Evolutionary conservation across 2,888 invertebrate species (phyloP), one percentile per base, ranked within the genome.

Genomic region (Griposia aprilina): DNA sequence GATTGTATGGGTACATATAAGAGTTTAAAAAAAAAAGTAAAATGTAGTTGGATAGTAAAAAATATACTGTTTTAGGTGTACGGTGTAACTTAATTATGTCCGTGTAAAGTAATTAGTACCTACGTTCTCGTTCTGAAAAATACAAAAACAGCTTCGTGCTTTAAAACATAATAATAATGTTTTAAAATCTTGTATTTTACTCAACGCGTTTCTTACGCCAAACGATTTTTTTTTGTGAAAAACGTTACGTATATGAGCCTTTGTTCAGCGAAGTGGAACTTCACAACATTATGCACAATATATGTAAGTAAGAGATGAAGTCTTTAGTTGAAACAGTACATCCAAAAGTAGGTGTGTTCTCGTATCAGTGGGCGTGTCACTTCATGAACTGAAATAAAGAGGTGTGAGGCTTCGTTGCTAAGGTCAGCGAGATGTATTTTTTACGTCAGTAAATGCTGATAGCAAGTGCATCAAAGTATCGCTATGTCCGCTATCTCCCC

Each of bases 391-490:
- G 80, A 72, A 80, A 66, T 26, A 80, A 79, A 80, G 80, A 52
- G 78, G 78, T 23, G 80, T 71, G 80, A n/a, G n/a, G 63, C 41
- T 41, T 63, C 63, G 65, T 80, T 66, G n/a, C 48, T 17, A 79
- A 66, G 80, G 71, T 17, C 52, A 45, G 2, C 23, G 15, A 57
- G 17, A n/a, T 62, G 8, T n/a, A 26, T 11, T 74, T 48, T 20
- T 20, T 26, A 50, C 17, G 20, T 20, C 17, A 17, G 10, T 10
- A 26, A 41, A 55, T 41, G 4, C 23, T 41, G 11, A 41, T 15
- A 36, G 26, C 50, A 26, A 30, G 23, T 10, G 5, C 48, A 67
- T 30, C 17, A 30, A 68, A 23, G 17, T 17, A 45, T 20, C 6
- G 15, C 4, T 65, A 11, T 48, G 11, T 48, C 17, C n/a, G 41